Base-by-base conservation (phyloP, 2,113 vertebrate genomes). In the Mustelus asterias region DNA sequence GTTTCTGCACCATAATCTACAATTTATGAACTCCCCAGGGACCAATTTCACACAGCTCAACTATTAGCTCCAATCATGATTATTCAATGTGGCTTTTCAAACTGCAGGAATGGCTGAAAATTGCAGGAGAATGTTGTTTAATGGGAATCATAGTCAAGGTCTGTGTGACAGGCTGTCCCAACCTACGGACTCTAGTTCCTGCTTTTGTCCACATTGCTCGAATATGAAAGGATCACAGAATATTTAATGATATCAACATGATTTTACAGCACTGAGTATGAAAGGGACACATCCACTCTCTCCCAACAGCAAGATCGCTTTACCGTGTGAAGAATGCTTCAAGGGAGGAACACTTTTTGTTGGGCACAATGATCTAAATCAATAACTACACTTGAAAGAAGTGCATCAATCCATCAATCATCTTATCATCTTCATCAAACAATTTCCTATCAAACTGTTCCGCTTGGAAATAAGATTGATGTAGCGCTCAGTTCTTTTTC, bases 41-140 rank as follows among this genome's bases (percentile, higher is more conserved):
- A 93, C 18, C 89, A 93, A 93, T 92, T 92, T n/a, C 3, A n/a
- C 14, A 18, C 89, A 83, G 80, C 80, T 83, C 13, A 93, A 37
- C 89, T 63, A 93, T 93, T 93, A 93, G 33, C 60, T 93, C 60
- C 8, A 67, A 93, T 92, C 58, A 63, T 92, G 58, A 92, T 93
- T 65, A 37, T 93, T 93, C 89, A 93, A 67, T n/a, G 60, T 33
- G 1, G 24, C 48, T 93, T 93, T 54, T 93, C 60, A 92, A 92
- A 26, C 33, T 92, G 89, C 58, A 65, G 33, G 63, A 93, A 93
- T 37, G 22, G 60, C 89, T 65, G 60, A 65, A 65, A 93, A 93
- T 65, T 93, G 60, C 58, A 65, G 67, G 18, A 93, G 89, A 1
- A 20, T 16, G 89, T 67, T 9, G 60, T 93, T 41, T 93, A 65